Evolutionary conservation across 2,797 vertebrate species (phyloP).

Genomic region (Sciaenops ocellatus): DNA sequence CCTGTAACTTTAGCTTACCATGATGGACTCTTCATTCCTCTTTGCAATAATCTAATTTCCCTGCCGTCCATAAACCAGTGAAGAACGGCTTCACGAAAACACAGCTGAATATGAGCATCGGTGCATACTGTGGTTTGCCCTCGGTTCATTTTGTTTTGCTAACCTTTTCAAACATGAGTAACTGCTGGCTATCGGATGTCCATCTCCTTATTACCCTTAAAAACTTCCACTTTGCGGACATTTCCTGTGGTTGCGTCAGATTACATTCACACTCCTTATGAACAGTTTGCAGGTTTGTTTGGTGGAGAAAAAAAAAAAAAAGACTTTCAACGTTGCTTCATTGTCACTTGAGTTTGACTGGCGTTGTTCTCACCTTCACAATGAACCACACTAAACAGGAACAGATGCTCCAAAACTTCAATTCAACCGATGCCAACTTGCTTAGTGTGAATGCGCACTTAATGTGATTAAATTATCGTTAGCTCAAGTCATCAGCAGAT

Average conservation of each 20-base stretch:
- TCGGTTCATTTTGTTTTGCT: slow-evolving; percentile 68
- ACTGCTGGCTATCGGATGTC: slow-evolving; percentile 67
- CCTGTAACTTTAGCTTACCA: slow-evolving; percentile 9
- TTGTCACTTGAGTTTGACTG: slow-evolving; percentile 1
- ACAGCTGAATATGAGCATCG: slow-evolving; percentile 30
- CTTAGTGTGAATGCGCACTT: slow-evolving; percentile 9
- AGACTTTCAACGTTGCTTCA: not conserved
- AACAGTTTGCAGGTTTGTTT: slow-evolving; percentile 40
- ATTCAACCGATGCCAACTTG: slow-evolving; percentile 16
- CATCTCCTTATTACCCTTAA: slow-evolving; percentile 57
- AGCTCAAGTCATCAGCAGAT: slow-evolving; percentile 37
- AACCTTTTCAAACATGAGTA: slow-evolving; percentile 70
- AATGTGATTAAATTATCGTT: slow-evolving; percentile 42
- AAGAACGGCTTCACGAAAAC: slow-evolving; percentile 13
- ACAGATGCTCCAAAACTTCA: slow-evolving; percentile 16
- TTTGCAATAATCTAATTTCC: slow-evolving; percentile 31
- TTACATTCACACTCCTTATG: slow-evolving; percentile 42
- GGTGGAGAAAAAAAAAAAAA: not conserved
- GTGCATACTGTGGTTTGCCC: slow-evolving; percentile 40
- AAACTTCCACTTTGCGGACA: slow-evolving; percentile 51
- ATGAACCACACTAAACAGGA: slow-evolving; percentile 23
- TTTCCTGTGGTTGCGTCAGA: slow-evolving; percentile 62
- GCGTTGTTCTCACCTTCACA: slow-evolving; percentile 39
- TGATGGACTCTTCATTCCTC: slow-evolving; percentile 9
- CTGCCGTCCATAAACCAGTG: slow-evolving; percentile 10